phyloP scores from a whole-genome alignment of 1,140 invertebrate genomes.

The Diachasmimorpha longicaudata region DNA sequence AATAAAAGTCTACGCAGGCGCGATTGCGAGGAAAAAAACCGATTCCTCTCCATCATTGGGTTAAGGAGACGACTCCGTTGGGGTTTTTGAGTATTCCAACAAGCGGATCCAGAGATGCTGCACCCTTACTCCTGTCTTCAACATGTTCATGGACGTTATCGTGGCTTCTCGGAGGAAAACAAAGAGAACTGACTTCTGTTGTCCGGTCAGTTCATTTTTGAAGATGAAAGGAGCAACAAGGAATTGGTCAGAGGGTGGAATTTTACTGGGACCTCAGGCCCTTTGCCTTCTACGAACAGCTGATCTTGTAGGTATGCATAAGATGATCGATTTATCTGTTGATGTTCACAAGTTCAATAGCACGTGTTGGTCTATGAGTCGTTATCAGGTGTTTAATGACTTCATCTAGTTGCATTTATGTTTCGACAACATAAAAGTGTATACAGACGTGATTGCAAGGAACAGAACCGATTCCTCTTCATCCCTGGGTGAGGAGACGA shows the following conservation, averaged over 20 bases:
- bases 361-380: too few species aligned
- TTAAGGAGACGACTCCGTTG: background rate
- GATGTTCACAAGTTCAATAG: too few species aligned
- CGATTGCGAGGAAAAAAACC: conserved; percentile 28
- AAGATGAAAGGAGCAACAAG: background rate
- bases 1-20: conserved; percentile 58
- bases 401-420: conserved; percentile 64
- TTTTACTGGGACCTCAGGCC: background rate
- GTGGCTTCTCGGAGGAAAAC: background rate
- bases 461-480: background rate
- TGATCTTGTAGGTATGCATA: background rate
- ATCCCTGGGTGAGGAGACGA: background rate
- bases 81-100: conserved; percentile 54
- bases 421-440: conserved; percentile 62
- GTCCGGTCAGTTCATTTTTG: background rate
- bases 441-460: conserved; percentile 40
- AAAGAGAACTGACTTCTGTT: background rate
- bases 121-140: background rate
- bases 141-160: background rate
- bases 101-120: conserved; percentile 31
- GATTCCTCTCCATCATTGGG: background rate
- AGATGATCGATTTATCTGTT: too few species aligned
- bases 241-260: background rate
- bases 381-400: conserved; percentile 62
- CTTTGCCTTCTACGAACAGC: background rate